phyloP scores from a whole-genome alignment of 2,888 invertebrate genomes.

The Drosophila affinis region DNA sequence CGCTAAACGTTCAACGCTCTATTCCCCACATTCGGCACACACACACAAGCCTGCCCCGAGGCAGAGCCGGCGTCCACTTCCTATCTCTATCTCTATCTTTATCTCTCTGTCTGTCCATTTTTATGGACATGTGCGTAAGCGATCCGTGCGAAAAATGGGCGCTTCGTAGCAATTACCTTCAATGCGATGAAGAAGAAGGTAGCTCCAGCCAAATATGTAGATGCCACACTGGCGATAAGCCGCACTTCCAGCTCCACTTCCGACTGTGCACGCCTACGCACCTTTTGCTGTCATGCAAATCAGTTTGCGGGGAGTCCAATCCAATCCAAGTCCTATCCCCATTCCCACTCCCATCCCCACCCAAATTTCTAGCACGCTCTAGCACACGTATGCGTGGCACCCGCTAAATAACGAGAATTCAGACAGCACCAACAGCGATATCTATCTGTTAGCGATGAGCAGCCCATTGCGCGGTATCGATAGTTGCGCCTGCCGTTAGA shows the following conservation, averaged over 20 bases:
- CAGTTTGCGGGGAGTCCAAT: conserved; percentile 45
- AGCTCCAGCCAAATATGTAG: conserved; percentile 49
- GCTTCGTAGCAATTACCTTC: conserved; percentile 81
- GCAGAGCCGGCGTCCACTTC: conserved; percentile 17
- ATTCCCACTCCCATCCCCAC: conserved; percentile 6
- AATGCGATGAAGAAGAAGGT: conserved; percentile 52
- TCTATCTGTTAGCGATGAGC: conserved; percentile 28
- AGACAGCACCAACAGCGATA: conserved; percentile 14
- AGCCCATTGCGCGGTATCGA: not conserved
- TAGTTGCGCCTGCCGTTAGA: not conserved
- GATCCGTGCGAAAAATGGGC: conserved; percentile 83
- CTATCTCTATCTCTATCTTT: conserved; percentile 29
- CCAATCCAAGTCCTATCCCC: conserved; percentile 6
- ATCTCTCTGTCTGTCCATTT: conserved; percentile 49
- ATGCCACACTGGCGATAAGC: conserved; percentile 72
- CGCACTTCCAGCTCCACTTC: conserved; percentile 29
- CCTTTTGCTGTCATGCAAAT: conserved; percentile 65
- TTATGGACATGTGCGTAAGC: conserved; percentile 77
- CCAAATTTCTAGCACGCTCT: conserved; percentile 22
- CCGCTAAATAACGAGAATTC: conserved; percentile 35
- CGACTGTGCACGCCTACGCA: conserved; percentile 71
- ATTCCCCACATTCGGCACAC: conserved; percentile 6
- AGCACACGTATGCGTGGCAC: conserved; percentile 39
- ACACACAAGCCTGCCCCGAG: conserved; percentile 23
- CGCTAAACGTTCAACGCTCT: conserved; percentile 20